A percentile compares a stretch with the other conserved stretches of the same genome.
These are phyloP conservation scores for Dichetophora obliterata DNA, from an alignment of 2,888 invertebrate species.

Conservation along the genomic window DNA sequence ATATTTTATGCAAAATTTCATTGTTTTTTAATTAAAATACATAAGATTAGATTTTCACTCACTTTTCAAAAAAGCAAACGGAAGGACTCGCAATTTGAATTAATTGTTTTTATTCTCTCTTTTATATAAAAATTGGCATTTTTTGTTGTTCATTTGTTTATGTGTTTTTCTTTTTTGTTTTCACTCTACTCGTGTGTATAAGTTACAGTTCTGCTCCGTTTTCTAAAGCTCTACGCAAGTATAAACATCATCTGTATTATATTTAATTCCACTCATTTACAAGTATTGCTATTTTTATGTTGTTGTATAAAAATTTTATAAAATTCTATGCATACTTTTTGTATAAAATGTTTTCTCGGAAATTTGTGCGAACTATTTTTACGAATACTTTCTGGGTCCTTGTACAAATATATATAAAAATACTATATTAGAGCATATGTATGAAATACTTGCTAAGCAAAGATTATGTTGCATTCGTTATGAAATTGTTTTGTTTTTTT, in stretches of 20 bases:
- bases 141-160: constrained; percentile 24
- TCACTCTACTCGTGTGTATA: too few relatives aligned
- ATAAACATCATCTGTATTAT: constrained; percentile 29
- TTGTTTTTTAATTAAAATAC: constrained; percentile 44
- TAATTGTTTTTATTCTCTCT: not conserved
- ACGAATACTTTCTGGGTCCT: constrained; percentile 45
- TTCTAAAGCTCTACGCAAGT: constrained; percentile 42
- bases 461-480: constrained; percentile 28
- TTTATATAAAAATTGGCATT: constrained; percentile 49
- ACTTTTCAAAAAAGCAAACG: constrained; percentile 53
- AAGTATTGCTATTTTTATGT: constrained; percentile 43
- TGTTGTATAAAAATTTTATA: constrained; percentile 58
- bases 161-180: too few relatives aligned
- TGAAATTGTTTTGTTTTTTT: constrained; percentile 13
- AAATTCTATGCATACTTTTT: constrained; percentile 57
- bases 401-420: constrained; percentile 37
- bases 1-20: constrained; percentile 33
- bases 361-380: constrained; percentile 45
- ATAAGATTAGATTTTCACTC: constrained; percentile 54
- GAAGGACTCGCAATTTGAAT: constrained; percentile 51
- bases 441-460: constrained; percentile 24
- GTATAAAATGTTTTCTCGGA: constrained; percentile 44
- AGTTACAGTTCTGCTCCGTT: too few relatives aligned
- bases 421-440: constrained; percentile 9
- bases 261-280: constrained; percentile 44